Conservation (phyloP, 2,113 vertebrate species). For the Plectropomus leopardus region DNA sequence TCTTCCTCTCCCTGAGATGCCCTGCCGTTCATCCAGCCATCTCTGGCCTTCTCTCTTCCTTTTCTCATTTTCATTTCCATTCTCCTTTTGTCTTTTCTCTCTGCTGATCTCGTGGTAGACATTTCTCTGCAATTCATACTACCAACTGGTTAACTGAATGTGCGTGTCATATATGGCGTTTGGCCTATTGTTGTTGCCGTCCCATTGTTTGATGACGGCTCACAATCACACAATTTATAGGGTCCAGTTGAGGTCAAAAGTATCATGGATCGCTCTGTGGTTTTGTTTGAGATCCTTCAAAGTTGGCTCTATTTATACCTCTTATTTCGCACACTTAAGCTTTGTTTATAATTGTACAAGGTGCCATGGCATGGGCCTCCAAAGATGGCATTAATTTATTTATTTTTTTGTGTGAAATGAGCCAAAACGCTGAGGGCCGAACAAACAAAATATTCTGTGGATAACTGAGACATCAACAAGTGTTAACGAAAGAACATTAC, state of each 20-base stretch:
- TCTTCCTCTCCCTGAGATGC: conserved; percentile 57
- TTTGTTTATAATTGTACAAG: too few relatives aligned
- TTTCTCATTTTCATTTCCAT: conserved; percentile 34
- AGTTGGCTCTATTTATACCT: conserved; percentile 1
- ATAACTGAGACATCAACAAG: too few relatives aligned
- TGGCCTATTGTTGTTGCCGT: conserved; percentile 33
- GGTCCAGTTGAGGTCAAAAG: conserved; percentile 31
- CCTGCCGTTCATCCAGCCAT: conserved; percentile 49
- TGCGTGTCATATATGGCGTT: conserved; percentile 34
- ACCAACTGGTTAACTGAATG: conserved; percentile 36
- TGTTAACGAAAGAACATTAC: too few relatives aligned
- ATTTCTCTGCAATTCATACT: conserved; percentile 31
- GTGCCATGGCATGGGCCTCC: too few relatives aligned
- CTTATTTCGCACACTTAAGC: neutral
- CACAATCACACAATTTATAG: conserved; percentile 7
- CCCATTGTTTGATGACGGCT: conserved; percentile 34
- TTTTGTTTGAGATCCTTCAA: neutral
- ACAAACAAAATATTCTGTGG: too few relatives aligned
- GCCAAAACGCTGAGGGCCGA: too few relatives aligned
- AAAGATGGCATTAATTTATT: too few relatives aligned
- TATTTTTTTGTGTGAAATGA: too few relatives aligned
- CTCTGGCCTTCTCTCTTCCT: conserved; percentile 44
- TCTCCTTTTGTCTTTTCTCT: conserved; percentile 19
- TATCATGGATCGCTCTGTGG: neutral
- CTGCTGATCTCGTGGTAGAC: conserved; percentile 38